Evolutionary conservation across 2,888 invertebrate species (phyloP), one percentile per base, ranked within the genome.

Genomic region (Agonopterix subpropinquella): DNA sequence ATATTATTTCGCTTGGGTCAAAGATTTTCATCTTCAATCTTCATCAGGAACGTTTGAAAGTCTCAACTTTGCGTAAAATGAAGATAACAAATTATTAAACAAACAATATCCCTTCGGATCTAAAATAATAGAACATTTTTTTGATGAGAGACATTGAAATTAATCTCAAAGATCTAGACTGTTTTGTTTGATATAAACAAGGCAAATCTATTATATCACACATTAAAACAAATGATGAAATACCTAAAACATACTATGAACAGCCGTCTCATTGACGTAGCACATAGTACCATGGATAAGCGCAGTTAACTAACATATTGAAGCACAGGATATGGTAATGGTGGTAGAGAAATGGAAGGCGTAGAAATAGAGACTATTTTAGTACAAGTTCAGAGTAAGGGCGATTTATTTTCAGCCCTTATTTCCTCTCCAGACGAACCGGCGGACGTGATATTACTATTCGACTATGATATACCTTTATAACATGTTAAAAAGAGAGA

Each of bases 251-350:
- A 9, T 1, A n/a, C 10, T n/a, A 39, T 1, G 9, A n/a, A 39
- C 39, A 39, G n/a, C 13, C 4, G 1, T 4, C 39, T 47, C 11
- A 39, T n/a, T 39, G 43, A 44, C 41, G 39, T 49, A 59, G 57
- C 28, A 61, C 59, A 50, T 57, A 66, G 67, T 69, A 62, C 63
- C 70, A 73, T 67, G 73, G 62, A 64, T 60, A 73, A 66, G 63
- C 64, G 65, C 28, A 28, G 28, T 28, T 72, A 64, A 67, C 45
- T 10, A 41, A 46, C 41, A 41, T 41, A 46, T 41, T 41, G 43
- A 67, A 62, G 68, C 73, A 78, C 87, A 87, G 87, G 87, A 87
- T 86, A 84, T 79, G 80, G 84, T 84, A 86, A 86, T 81, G 77
- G 76, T 69, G 67, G 77, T 61, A 72, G 76, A 80, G 82, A 80